These are phyloP conservation scores for Lethenteron reissneri DNA, from an alignment of 2,113 vertebrate species.

Conservation along the genomic window DNA sequence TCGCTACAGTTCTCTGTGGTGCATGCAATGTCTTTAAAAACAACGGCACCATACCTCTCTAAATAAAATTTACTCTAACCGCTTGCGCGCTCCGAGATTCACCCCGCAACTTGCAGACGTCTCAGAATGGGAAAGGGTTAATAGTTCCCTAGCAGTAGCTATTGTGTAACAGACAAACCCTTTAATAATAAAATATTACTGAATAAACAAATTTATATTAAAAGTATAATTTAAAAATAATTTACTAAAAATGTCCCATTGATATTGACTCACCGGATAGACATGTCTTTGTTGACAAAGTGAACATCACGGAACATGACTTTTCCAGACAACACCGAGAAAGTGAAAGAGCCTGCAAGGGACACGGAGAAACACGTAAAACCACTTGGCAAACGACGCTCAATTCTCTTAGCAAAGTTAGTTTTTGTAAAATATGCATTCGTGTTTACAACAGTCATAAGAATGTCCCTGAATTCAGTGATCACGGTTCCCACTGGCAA, in stretches of 20 bases:
- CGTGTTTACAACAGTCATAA: too few relatives aligned
- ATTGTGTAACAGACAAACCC: background rate
- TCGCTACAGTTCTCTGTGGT: too few relatives aligned
- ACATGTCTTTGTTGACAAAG: conserved; percentile 89
- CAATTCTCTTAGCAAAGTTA: too few relatives aligned
- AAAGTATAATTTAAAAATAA: too few relatives aligned
- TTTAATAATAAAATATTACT: background rate
- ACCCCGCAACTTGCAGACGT: background rate
- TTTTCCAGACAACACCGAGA: conserved; percentile 92
- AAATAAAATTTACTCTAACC: too few relatives aligned
- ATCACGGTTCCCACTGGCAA: too few relatives aligned
- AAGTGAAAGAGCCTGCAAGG: conserved; percentile 67
- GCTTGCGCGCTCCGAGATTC: background rate
- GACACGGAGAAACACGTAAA: background rate
- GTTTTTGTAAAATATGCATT: too few relatives aligned
- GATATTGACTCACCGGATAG: conserved; percentile 48
- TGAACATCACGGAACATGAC: conserved; percentile 97
- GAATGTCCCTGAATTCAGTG: too few relatives aligned
- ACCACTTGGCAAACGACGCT: too few relatives aligned
- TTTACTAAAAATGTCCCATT: background rate
- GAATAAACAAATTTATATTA: background rate
- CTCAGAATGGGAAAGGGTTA: conserved; percentile 4
- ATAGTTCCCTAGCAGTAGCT: background rate
- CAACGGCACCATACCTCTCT: too few relatives aligned
- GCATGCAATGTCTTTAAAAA: too few relatives aligned